phyloP scores from a whole-genome alignment of 1,140 invertebrate genomes.

The Drosophila funebris region DNA sequence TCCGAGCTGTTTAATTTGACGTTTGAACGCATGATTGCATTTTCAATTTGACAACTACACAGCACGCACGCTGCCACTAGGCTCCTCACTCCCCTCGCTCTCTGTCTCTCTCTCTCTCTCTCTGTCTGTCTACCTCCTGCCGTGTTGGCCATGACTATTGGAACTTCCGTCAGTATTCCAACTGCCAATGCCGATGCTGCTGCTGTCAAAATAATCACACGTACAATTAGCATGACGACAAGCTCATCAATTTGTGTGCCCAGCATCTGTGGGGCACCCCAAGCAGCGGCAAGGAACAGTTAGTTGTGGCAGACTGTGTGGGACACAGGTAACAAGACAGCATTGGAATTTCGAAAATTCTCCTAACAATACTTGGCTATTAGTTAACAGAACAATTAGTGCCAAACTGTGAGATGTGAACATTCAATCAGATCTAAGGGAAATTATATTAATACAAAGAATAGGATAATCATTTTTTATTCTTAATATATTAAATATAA shows the following conservation, averaged over 20 bases:
- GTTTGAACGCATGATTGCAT: conserved; percentile 80
- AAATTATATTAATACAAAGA: no score
- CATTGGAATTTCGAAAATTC: conserved; percentile 13
- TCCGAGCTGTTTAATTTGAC: conserved; percentile 83
- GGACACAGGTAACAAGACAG: conserved; percentile 7
- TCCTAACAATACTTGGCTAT: neutral
- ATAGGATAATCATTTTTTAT: no score
- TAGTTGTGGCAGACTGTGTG: neutral
- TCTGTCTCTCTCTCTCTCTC: neutral
- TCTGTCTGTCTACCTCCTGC: conserved; percentile 8
- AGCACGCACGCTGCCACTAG: conserved; percentile 19
- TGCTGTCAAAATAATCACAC: conserved; percentile 82
- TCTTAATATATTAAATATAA: no score
- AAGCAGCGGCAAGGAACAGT: neutral
- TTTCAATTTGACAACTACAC: conserved; percentile 73
- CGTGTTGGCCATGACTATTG: conserved; percentile 19
- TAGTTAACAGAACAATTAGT: neutral
- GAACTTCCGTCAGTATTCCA: conserved; percentile 27
- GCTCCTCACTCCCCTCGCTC: neutral
- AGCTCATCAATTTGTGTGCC: conserved; percentile 66
- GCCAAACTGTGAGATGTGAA: neutral
- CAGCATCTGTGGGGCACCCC: neutral
- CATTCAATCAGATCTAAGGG: neutral
- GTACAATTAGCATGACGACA: conserved; percentile 82
- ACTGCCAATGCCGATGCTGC: conserved; percentile 15